Conservation (phyloP, 2,113 vertebrate genomes). For the Anolis carolinensis region DNA sequence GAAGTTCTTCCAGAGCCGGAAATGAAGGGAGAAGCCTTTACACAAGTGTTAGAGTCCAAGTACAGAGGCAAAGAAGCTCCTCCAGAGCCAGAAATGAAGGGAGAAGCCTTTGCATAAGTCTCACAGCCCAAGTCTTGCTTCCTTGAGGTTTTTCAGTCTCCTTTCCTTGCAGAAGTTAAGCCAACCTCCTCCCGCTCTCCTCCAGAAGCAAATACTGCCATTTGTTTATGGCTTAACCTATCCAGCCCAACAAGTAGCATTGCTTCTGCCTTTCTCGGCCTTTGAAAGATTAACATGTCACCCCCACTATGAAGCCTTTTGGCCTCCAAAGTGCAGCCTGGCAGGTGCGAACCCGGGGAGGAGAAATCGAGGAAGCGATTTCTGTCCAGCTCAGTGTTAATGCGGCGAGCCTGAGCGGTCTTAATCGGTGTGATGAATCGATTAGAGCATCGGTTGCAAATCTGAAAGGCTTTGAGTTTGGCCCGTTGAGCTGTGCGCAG, state of each 20-base stretch:
- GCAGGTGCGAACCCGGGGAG: slow-evolving; percentile 1
- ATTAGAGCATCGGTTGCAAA: background rate
- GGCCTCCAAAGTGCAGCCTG: background rate
- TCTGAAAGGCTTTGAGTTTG: background rate
- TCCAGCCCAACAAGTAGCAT: background rate
- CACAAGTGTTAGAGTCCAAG: too few species aligned
- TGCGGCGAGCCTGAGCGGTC: background rate
- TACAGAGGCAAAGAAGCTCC: too few species aligned
- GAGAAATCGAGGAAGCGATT: background rate
- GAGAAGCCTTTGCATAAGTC: too few species aligned
- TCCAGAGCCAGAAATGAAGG: too few species aligned
- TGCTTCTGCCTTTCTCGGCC: slow-evolving; percentile 13
- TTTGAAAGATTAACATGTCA: background rate
- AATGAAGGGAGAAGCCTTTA: too few species aligned
- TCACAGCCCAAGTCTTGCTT: too few species aligned
- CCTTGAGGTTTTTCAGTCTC: too few species aligned
- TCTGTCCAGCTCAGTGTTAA: background rate
- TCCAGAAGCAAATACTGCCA: background rate
- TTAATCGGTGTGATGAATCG: slow-evolving; percentile 22
- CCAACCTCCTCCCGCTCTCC: too few species aligned
- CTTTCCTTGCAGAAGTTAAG: too few species aligned
- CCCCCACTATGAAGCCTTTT: background rate
- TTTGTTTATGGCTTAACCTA: slow-evolving; percentile 27
- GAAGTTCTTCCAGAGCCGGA: too few species aligned
- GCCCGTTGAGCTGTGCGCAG: background rate